Evolutionary conservation across 1,140 invertebrate species (phyloP).

Genomic region (Meloidogyne exigua): DNA sequence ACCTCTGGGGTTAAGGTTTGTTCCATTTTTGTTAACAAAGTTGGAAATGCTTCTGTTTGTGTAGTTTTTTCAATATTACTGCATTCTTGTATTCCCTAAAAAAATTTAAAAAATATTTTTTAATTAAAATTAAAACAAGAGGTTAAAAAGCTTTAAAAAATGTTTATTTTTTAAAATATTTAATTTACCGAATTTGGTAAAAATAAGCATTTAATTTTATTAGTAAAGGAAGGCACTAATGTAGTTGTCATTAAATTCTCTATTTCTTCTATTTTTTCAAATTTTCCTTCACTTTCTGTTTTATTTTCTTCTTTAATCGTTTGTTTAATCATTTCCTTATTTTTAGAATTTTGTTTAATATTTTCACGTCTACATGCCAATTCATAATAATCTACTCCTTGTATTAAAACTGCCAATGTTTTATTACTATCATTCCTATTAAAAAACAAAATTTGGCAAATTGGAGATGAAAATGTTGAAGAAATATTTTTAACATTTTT

Average conservation of each 20-base stretch:
- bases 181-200: conserved; percentile 5
- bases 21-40: background rate
- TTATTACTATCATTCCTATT: conserved; percentile 29
- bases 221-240: background rate
- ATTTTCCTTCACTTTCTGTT: background rate
- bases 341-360: background rate
- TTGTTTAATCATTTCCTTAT: conserved; percentile 20
- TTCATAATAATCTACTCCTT: conserved; percentile 48
- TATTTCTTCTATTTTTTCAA: conserved; percentile 3
- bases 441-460: conserved; percentile 43
- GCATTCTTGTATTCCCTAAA: background rate
- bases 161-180: background rate
- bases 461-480: background rate
- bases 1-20: no score
- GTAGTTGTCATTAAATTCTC: conserved; percentile 13
- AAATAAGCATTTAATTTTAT: background rate
- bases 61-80: background rate
- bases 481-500: background rate
- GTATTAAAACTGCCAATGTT: conserved; percentile 42
- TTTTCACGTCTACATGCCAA: conserved; percentile 38
- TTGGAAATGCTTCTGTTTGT: background rate
- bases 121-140: background rate
- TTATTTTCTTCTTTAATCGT: conserved; percentile 1
- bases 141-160: no score
- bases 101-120: background rate